Conservation (phyloP, 2,888 invertebrate genomes). For the Amblyjoppa proteus region DNA sequence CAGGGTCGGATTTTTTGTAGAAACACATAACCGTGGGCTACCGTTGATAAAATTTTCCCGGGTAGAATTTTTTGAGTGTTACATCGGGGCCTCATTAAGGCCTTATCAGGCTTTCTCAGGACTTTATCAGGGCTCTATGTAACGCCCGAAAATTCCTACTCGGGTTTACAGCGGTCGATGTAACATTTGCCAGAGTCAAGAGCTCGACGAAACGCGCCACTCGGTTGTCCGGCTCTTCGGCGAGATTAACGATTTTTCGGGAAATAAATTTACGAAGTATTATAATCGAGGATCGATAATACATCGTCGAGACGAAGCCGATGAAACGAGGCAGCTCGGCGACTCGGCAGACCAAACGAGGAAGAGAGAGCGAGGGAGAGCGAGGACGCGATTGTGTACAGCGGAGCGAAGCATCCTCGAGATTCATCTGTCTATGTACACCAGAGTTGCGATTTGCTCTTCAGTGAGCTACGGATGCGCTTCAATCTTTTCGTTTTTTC, state of each 20-base stretch:
- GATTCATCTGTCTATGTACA: constrained; percentile 6
- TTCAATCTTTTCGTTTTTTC: background rate
- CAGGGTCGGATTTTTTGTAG: too few relatives aligned
- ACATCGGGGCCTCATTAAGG: too few relatives aligned
- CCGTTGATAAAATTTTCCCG: too few relatives aligned
- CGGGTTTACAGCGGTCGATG: too few relatives aligned
- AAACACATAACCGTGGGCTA: too few relatives aligned
- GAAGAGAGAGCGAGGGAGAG: background rate
- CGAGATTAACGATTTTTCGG: background rate
- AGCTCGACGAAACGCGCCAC: too few relatives aligned
- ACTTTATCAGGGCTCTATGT: too few relatives aligned
- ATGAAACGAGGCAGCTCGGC: background rate
- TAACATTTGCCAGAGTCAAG: too few relatives aligned
- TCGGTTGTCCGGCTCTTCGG: background rate
- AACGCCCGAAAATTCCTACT: too few relatives aligned
- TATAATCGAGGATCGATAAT: background rate
- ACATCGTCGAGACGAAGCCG: background rate
- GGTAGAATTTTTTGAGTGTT: too few relatives aligned
- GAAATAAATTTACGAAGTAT: background rate
- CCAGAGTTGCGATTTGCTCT: background rate
- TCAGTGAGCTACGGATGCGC: background rate
- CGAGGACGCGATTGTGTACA: background rate
- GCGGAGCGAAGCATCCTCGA: background rate
- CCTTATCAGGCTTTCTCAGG: too few relatives aligned
- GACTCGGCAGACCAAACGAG: background rate